Conservation (phyloP, 2,113 vertebrate species). For the Acrocephalus arundinaceus region DNA sequence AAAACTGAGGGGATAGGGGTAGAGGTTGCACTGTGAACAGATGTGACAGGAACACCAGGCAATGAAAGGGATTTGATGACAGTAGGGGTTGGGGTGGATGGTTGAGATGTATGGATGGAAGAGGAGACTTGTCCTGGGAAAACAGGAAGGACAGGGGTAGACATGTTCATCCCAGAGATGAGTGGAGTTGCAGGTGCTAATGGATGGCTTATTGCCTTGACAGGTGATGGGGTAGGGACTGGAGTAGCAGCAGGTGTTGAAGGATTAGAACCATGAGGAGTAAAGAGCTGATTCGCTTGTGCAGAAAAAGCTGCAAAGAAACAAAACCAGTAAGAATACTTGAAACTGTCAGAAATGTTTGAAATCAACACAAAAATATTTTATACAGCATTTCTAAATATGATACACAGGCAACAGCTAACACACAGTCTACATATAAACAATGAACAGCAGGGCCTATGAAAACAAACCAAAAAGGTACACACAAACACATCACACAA, state of each 20-base stretch:
- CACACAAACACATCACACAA: constrained; percentile 10
- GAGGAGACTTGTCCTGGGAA: constrained; percentile 75
- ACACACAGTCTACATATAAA: constrained; percentile 19
- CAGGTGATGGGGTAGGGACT: constrained; percentile 79
- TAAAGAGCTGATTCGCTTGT: constrained; percentile 85
- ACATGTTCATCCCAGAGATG: constrained; percentile 69
- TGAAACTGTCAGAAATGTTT: constrained; percentile 51
- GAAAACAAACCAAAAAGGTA: constrained; percentile 5
- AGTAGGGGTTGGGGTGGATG: constrained; percentile 65
- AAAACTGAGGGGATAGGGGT: constrained; percentile 84
- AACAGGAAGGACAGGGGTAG: constrained; percentile 69
- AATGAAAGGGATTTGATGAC: constrained; percentile 76
- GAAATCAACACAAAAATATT: constrained; percentile 59
- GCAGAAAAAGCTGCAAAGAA: constrained; percentile 84
- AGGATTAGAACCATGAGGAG: constrained; percentile 87
- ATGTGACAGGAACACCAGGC: constrained; percentile 59
- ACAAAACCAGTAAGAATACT: constrained; percentile 70
- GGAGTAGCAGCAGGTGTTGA: constrained; percentile 81
- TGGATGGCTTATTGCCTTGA: constrained; percentile 76
- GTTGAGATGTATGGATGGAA: constrained; percentile 67
- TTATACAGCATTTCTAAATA: constrained; percentile 48
- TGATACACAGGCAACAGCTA: constrained; percentile 22
- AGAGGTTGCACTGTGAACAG: constrained; percentile 73
- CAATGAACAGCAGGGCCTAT: neutral
- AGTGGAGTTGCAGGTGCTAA: constrained; percentile 66